A percentile compares a stretch with the other conserved stretches of the same genome.
Conservation (phyloP, 2,797 vertebrate species). For the Eutrigla gurnardus region DNA sequence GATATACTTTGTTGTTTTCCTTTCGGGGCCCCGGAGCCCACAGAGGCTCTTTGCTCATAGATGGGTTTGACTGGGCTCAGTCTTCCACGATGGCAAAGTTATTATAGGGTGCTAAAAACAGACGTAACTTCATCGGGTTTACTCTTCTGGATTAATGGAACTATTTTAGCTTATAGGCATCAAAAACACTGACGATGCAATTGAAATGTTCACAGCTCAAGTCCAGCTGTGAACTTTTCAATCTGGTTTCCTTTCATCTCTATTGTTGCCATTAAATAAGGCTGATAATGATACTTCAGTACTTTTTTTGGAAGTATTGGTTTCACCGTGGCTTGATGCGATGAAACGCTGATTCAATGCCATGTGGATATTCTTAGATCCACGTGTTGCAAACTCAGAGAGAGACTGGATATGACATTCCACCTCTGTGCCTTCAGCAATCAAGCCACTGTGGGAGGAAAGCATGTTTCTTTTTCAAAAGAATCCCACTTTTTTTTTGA, state of each 20-base stretch:
- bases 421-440: slow-evolving; percentile 54
- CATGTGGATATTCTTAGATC: slow-evolving; percentile 44
- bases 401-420: slow-evolving; percentile 38
- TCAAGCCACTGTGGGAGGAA: slow-evolving; percentile 59
- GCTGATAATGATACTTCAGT: background rate
- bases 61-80: background rate
- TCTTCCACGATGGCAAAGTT: background rate
- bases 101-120: background rate
- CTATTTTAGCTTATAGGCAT: background rate
- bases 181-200: background rate
- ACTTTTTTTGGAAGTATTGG: background rate
- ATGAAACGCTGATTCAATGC: slow-evolving; percentile 15
- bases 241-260: background rate
- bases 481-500: slow-evolving; percentile 39
- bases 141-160: background rate
- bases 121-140: background rate
- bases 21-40: background rate
- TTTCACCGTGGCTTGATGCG: background rate
- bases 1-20: background rate
- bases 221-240: background rate
- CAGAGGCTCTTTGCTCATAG: background rate
- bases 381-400: slow-evolving; percentile 31
- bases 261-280: background rate
- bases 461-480: slow-evolving; percentile 22
- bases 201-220: background rate